phyloP scores from a whole-genome alignment of 2,113 vertebrate genomes.

The Gymnarchus niloticus region DNA sequence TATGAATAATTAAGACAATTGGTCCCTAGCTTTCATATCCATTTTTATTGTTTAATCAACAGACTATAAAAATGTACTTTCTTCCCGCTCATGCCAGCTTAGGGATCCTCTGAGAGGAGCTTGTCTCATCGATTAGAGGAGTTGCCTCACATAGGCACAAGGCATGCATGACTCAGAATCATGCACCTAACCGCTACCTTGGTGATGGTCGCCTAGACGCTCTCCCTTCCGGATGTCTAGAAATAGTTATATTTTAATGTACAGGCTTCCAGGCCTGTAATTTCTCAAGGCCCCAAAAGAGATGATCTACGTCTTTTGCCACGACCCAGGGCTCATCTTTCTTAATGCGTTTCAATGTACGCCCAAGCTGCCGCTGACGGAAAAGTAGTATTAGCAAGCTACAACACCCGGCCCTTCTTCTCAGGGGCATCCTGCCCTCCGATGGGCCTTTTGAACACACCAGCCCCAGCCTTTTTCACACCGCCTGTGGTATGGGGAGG shows the following conservation, averaged over 20 bases:
- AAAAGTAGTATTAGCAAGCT: not conserved
- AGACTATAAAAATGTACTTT: not conserved
- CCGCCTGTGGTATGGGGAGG: not conserved
- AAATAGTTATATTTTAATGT: constrained; percentile 17
- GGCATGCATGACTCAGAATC: not conserved
- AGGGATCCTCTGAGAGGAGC: not conserved
- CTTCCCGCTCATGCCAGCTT: not conserved
- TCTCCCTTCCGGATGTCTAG: not conserved
- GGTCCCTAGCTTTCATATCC: not conserved
- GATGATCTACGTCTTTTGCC: not conserved
- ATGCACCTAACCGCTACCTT: not conserved
- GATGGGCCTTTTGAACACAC: not conserved
- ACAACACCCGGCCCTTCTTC: not conserved
- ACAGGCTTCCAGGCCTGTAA: not conserved
- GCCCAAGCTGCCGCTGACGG: not conserved
- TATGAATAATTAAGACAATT: not conserved
- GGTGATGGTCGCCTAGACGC: not conserved
- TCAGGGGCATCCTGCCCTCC: not conserved
- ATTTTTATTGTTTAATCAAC: not conserved
- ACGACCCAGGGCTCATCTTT: not conserved
- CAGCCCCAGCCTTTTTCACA: not conserved
- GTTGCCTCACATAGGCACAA: not conserved
- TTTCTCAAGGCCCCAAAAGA: not conserved
- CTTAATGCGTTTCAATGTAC: not conserved
- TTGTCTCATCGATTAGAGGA: not conserved